Base-by-base conservation (phyloP, 2,888 invertebrate species). In the Ditula angustiorana region DNA sequence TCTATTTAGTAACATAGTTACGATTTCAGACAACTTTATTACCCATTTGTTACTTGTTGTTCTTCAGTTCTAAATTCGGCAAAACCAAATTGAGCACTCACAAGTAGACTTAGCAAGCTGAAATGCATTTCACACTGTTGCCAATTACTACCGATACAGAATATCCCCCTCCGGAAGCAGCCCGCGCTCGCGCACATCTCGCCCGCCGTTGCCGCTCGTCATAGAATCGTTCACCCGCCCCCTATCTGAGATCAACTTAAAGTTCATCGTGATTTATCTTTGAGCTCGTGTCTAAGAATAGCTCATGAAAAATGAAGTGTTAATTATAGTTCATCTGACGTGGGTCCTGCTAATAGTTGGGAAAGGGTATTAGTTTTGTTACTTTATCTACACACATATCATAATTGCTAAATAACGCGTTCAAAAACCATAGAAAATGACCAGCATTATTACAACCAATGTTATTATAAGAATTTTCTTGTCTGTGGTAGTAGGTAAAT, bases 81-180 rank as follows among this genome's bases (percentile, higher is more conserved):
- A n/a, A n/a, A n/a, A n/a, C n/a, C n/a, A n/a, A n/a, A n/a, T n/a
- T n/a, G n/a, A n/a, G n/a, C n/a, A n/a, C n/a, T n/a, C n/a, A n/a
- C n/a, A n/a, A n/a, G n/a, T n/a, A n/a, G n/a, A n/a, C 19, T 2
- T 41, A 16, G 13, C 13, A 37, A n/a, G 5, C 13, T 37, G 7
- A 37, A 16, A n/a, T 16, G n/a, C n/a, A 13, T 30, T 30, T 11
- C 11, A 11, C 11, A 11, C 11, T 30, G 11, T n/a, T 33, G 33
- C n/a, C 3, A 33, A n/a, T 33, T n/a, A 33, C 5, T 13, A 35
- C 7, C 26, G 13, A 30, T 58, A 47, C 24, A 33, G 33, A 58
- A 33, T 47, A 58, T 11, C 57, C 16, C 57, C 13, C 46, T 37
- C 16, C 49, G 49, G 49, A 49, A 49, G 24, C 26, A 3, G 8